phyloP scores from a whole-genome alignment of 1,140 invertebrate species.

The Oncopeltus fasciatus region DNA sequence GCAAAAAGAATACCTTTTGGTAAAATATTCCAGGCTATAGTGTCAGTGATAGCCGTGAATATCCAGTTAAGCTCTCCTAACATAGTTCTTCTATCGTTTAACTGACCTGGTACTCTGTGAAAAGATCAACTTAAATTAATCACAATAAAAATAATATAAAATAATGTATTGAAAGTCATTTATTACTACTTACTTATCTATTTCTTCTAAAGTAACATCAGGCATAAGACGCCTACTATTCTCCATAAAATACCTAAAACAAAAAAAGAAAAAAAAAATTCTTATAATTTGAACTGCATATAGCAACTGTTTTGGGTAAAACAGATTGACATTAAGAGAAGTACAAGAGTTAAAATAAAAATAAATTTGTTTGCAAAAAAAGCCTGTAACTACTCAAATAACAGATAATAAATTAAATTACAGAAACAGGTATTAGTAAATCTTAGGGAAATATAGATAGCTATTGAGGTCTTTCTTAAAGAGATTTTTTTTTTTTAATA shows the following conservation, averaged over 20 bases:
- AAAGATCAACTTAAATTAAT: not conserved
- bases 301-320: too few relatives aligned
- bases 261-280: conserved; percentile 7
- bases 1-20: conserved; percentile 45
- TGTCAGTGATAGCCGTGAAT: conserved; percentile 98
- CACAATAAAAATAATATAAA: not conserved
- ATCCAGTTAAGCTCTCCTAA: conserved; percentile 99
- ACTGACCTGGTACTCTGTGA: conserved; percentile 77
- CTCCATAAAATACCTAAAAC: conserved; percentile 66
- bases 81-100: conserved; percentile 91
- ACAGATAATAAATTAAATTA: not conserved
- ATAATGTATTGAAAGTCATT: not conserved
- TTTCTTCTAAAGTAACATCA: conserved; percentile 62
- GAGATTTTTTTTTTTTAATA: too few relatives aligned
- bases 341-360: too few relatives aligned
- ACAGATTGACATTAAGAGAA: too few relatives aligned
- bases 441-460: too few relatives aligned
- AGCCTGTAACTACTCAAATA: not conserved
- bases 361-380: not conserved
- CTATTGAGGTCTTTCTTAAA: too few relatives aligned
- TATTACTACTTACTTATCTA: conserved; percentile 64
- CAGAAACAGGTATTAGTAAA: too few relatives aligned
- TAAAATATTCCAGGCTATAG: conserved; percentile 97
- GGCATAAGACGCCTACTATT: conserved; percentile 68
- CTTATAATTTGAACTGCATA: too few relatives aligned